Conservation (phyloP, 2,113 vertebrate genomes). For the Canis aureus region DNA sequence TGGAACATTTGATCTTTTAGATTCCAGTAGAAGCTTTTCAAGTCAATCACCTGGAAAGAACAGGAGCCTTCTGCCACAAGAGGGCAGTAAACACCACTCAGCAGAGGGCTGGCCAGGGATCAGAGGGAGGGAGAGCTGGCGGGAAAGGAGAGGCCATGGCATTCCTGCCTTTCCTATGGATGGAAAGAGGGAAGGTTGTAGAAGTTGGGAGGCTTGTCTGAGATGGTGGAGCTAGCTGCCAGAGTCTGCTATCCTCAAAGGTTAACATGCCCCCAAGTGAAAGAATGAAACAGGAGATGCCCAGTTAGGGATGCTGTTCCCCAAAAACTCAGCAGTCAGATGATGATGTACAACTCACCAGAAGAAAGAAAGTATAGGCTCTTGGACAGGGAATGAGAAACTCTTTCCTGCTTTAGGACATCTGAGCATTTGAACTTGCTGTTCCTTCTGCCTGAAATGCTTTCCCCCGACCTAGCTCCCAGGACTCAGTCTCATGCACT, state of each 20-base stretch:
- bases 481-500: not conserved
- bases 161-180: not conserved
- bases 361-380: not conserved
- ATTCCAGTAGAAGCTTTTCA: not conserved
- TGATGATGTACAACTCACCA: rapidly evolving
- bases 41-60: not conserved
- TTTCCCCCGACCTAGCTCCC: not conserved
- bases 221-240: not conserved
- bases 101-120: rapidly evolving
- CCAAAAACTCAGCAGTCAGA: rapidly evolving
- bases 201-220: rapidly evolving
- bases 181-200: not conserved
- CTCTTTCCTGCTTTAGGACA: not conserved
- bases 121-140: rapidly evolving
- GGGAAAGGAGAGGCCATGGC: rapidly evolving
- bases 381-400: not conserved
- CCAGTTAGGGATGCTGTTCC: not conserved
- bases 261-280: not conserved
- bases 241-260: not conserved
- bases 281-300: not conserved
- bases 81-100: not conserved
- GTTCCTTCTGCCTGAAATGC: not conserved
- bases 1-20: too few relatives aligned
- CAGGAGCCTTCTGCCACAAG: not conserved
- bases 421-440: not conserved